These are phyloP conservation scores for Eilema sororculum DNA, from an alignment of 2,888 invertebrate genomes.

Conservation along the genomic window DNA sequence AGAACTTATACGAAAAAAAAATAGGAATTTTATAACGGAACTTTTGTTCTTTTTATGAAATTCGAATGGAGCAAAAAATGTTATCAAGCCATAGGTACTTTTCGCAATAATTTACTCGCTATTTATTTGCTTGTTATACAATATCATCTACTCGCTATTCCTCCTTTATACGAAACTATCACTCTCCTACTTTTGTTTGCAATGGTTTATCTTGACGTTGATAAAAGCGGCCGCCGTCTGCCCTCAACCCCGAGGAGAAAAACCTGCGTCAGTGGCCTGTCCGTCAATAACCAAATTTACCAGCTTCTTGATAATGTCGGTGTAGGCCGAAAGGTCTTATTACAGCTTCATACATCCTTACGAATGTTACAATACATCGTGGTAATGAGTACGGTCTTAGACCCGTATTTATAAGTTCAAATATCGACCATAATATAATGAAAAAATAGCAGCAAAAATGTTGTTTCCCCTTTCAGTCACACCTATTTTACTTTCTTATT, in stretches of 20 bases:
- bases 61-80: neutral
- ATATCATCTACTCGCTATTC: too few relatives aligned
- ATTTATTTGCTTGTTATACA: too few relatives aligned
- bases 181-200: too few relatives aligned
- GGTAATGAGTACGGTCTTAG: neutral
- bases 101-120: too few relatives aligned
- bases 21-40: conserved; percentile 32
- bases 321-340: neutral
- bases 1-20: conserved; percentile 39
- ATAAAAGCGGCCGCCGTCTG: neutral
- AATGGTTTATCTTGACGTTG: too few relatives aligned
- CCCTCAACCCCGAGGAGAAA: neutral
- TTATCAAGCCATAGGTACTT: too few relatives aligned
- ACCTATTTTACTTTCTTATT: neutral
- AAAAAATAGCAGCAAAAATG: neutral
- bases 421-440: too few relatives aligned
- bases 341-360: neutral
- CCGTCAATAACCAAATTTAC: neutral
- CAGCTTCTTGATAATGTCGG: too few relatives aligned
- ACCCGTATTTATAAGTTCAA: too few relatives aligned
- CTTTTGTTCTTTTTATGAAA: conserved; percentile 16
- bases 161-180: too few relatives aligned
- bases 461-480: too few relatives aligned
- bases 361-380: neutral
- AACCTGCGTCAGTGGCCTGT: neutral